phyloP scores from a whole-genome alignment of 1,140 invertebrate species.

The Drosophila repletoides region DNA sequence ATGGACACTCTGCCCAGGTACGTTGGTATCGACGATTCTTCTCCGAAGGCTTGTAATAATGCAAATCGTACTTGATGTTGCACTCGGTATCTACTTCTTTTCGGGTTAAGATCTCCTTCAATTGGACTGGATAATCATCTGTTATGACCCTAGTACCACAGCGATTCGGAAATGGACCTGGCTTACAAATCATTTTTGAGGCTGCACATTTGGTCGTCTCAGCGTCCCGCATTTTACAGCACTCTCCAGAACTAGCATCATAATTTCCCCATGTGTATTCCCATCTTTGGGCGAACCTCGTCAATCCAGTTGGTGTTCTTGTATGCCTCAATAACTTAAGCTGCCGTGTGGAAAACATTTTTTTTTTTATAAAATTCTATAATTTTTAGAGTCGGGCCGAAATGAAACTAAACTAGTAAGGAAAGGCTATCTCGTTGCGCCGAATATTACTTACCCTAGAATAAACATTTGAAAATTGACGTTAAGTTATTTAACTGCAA shows the following conservation, averaged over 20 bases:
- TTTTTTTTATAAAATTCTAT: not conserved
- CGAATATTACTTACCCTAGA: too few relatives aligned
- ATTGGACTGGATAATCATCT: constrained; percentile 10
- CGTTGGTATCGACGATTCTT: constrained; percentile 49
- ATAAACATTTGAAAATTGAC: too few relatives aligned
- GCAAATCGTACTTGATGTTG: constrained; percentile 12
- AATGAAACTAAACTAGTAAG: too few relatives aligned
- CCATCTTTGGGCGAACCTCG: not conserved
- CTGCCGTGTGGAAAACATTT: not conserved
- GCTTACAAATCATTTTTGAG: not conserved
- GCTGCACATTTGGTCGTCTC: not conserved
- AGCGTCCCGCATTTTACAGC: constrained; percentile 14
- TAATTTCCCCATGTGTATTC: constrained; percentile 46
- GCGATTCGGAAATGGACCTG: not conserved
- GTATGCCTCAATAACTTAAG: not conserved
- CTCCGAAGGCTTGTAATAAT: constrained; percentile 42
- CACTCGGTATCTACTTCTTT: not conserved
- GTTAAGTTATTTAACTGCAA: too few relatives aligned
- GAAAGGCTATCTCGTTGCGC: too few relatives aligned
- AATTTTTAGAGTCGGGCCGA: too few relatives aligned
- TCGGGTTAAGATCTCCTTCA: constrained; percentile 19
- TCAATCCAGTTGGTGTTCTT: too few relatives aligned
- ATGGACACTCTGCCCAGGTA: constrained; percentile 59
- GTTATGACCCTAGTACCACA: not conserved
- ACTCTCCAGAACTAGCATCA: constrained; percentile 12